These are phyloP conservation scores for Caerostris darwini DNA, from an alignment of 1,140 invertebrate genomes.

Conservation along the genomic window DNA sequence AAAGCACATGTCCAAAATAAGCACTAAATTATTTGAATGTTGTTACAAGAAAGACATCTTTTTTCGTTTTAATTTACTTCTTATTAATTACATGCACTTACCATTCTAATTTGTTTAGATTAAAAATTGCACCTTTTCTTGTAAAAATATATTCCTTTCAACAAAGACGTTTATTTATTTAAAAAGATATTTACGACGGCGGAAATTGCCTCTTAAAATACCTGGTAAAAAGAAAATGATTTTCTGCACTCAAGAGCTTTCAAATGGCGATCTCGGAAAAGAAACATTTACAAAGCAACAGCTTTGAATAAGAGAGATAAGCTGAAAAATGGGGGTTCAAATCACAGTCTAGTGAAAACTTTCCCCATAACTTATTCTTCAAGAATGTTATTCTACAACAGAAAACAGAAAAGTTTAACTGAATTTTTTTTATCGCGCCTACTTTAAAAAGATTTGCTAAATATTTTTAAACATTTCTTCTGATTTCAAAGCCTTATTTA, in stretches of 20 bases:
- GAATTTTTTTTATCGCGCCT: not conserved
- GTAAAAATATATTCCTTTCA: not conserved
- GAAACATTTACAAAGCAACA: constrained; percentile 36
- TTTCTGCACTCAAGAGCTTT: not conserved
- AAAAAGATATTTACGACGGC: not conserved
- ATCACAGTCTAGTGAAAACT: constrained; percentile 31
- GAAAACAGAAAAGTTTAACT: not conserved
- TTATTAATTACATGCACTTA: too few species aligned
- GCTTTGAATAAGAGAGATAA: constrained; percentile 26
- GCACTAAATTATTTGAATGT: too few species aligned
- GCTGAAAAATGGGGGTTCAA: constrained; percentile 23
- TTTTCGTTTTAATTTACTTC: too few species aligned
- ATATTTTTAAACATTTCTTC: not conserved
- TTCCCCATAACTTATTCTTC: constrained; percentile 28
- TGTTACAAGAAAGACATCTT: too few species aligned
- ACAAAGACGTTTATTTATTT: not conserved
- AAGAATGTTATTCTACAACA: not conserved
- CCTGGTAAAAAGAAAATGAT: not conserved
- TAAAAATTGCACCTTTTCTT: too few species aligned
- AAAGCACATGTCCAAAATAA: too few species aligned
- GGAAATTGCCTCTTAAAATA: not conserved
- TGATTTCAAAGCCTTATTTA: not conserved
- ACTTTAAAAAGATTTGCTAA: not conserved
- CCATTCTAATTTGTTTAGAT: too few species aligned
- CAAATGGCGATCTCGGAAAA: not conserved